Percentiles rank a stretch among this genome's conserved stretches.
Evolutionary conservation across 2,888 invertebrate species (phyloP).

Genomic region (Ophion ventricosus): DNA sequence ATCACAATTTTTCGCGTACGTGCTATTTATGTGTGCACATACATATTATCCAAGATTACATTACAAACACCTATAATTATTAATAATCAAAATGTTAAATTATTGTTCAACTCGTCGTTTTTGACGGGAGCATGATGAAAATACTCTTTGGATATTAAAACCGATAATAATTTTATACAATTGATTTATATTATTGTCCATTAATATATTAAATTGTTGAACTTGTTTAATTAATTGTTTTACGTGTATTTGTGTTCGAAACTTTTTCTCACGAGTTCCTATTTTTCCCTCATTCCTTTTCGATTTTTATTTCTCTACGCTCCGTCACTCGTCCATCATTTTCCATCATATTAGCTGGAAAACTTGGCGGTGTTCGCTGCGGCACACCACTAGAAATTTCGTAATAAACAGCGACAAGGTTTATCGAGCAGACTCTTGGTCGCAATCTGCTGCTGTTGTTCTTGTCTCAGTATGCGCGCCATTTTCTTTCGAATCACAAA

Average conservation of each 20-base stretch:
- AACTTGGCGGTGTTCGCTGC: not conserved
- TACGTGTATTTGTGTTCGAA: too few species aligned
- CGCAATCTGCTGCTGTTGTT: slow-evolving; percentile 34
- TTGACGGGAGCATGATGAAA: too few species aligned
- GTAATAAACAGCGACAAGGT: not conserved
- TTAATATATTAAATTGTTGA: too few species aligned
- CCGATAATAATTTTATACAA: too few species aligned
- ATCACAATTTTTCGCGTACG: not conserved
- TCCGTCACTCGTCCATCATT: slow-evolving; percentile 77
- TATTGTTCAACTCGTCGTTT: too few species aligned
- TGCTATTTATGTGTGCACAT: too few species aligned
- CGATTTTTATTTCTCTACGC: slow-evolving; percentile 38
- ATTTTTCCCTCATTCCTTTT: slow-evolving; percentile 65
- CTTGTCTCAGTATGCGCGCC: not conserved
- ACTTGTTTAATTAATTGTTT: too few species aligned
- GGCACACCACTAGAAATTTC: slow-evolving; percentile 12
- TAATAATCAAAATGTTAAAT: slow-evolving; percentile 20
- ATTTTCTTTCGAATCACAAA: slow-evolving; percentile 43
- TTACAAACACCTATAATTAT: not conserved
- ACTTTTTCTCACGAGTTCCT: slow-evolving; percentile 15
- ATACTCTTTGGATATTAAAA: too few species aligned
- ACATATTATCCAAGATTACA: too few species aligned
- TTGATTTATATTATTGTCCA: too few species aligned
- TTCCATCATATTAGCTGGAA: slow-evolving; percentile 76
- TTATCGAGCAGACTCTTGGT: slow-evolving; percentile 29